A percentile compares a stretch with the other conserved stretches of the same genome.
phyloP scores from a whole-genome alignment of 2,113 vertebrate genomes.

The Bagarius yarrelli region DNA sequence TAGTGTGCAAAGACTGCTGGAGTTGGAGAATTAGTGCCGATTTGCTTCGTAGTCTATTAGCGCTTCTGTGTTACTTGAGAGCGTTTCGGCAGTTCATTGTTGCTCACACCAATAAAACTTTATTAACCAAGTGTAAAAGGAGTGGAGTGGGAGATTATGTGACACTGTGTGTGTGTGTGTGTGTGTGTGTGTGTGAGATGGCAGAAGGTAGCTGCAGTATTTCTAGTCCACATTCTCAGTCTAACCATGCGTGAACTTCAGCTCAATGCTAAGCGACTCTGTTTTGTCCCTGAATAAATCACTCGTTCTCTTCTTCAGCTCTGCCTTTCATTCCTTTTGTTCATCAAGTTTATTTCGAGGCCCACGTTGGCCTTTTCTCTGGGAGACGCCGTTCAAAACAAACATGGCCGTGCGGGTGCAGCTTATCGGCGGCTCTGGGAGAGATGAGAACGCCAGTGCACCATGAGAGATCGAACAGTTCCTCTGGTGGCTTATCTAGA shows the following conservation, averaged over 20 bases:
- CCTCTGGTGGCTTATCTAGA: constrained; percentile 15
- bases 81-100: not conserved
- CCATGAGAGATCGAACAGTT: not conserved
- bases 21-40: not conserved
- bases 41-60: not conserved
- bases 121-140: constrained; percentile 27
- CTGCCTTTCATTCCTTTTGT: constrained; percentile 33
- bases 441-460: not conserved
- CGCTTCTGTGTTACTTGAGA: constrained; percentile 20
- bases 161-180: constrained; percentile 37
- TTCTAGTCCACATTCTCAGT: constrained; percentile 53
- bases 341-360: constrained; percentile 38
- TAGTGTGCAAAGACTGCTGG: too few relatives aligned
- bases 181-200: constrained; percentile 33
- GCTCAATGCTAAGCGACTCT: constrained; percentile 46
- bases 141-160: constrained; percentile 17
- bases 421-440: constrained; percentile 38
- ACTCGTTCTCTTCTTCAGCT: constrained; percentile 17
- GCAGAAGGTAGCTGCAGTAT: constrained; percentile 48
- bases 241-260: constrained; percentile 58
- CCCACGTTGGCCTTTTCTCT: constrained; percentile 28
- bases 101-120: constrained; percentile 16
- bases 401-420: constrained; percentile 41
- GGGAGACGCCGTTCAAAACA: constrained; percentile 33
- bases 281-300: constrained; percentile 36